These are phyloP conservation scores for Lasioglossum morio DNA, from an alignment of 2,888 invertebrate genomes.

Conservation along the genomic window DNA sequence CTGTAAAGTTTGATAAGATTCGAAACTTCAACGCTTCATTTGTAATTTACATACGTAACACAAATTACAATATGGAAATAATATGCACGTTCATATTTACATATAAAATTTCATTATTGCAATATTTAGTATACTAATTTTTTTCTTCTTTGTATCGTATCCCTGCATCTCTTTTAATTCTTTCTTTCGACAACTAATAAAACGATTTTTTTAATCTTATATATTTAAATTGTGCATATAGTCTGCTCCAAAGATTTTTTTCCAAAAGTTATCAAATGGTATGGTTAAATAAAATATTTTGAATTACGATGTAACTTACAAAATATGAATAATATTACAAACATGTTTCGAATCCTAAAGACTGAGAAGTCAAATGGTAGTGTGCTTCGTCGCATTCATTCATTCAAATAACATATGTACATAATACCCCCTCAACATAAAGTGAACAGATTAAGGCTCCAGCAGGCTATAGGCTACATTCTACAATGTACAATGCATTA, in stretches of 20 bases:
- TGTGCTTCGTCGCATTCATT: slow-evolving; percentile 80
- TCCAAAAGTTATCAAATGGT: slow-evolving; percentile 58
- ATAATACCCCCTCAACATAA: slow-evolving; percentile 82
- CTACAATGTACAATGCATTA: slow-evolving; percentile 84
- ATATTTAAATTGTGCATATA: slow-evolving; percentile 42
- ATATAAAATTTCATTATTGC: slow-evolving; percentile 69
- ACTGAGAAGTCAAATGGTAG: slow-evolving; percentile 77
- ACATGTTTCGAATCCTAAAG: slow-evolving; percentile 78
- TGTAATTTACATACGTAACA: slow-evolving; percentile 81
- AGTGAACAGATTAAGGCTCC: slow-evolving; percentile 85
- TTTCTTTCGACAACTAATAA: slow-evolving; percentile 48
- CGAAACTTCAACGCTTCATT: slow-evolving; percentile 80
- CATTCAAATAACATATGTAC: slow-evolving; percentile 84
- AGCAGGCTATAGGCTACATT: slow-evolving; percentile 84
- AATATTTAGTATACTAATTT: slow-evolving; percentile 61
- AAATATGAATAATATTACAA: slow-evolving; percentile 78
- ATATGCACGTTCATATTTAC: slow-evolving; percentile 67
- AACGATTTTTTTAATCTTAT: slow-evolving; percentile 52
- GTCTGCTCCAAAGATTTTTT: slow-evolving; percentile 36
- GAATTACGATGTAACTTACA: slow-evolving; percentile 80
- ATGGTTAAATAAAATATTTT: slow-evolving; percentile 66
- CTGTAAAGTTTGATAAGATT: slow-evolving; percentile 83
- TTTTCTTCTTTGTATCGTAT: slow-evolving; percentile 42
- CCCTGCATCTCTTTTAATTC: slow-evolving; percentile 43
- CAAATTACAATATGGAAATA: slow-evolving; percentile 67